Percentiles rank a stretch among this genome's conserved stretches.
phyloP scores from a whole-genome alignment of 2,797 vertebrate genomes.

The Pantherophis alleghaniensis region DNA sequence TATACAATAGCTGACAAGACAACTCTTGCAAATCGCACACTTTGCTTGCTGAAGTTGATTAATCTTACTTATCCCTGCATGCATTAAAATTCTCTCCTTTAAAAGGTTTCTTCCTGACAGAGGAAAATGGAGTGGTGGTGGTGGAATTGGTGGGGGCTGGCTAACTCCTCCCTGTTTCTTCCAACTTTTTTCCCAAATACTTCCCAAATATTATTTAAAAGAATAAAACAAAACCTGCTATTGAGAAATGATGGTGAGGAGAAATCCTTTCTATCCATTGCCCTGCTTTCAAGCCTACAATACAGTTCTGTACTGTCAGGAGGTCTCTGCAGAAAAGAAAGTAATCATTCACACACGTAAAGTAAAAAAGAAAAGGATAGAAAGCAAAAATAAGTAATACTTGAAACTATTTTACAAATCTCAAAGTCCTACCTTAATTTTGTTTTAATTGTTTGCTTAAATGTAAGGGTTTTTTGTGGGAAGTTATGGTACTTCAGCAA shows the following conservation, averaged over 20 bases:
- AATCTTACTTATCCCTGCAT: conserved; percentile 14
- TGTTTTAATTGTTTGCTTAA: neutral
- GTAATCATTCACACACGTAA: neutral
- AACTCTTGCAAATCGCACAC: neutral
- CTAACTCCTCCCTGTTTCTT: neutral
- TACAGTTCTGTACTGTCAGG: neutral
- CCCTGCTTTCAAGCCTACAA: no score
- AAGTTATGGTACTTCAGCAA: neutral
- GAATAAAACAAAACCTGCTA: conserved; percentile 4
- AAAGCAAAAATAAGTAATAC: neutral
- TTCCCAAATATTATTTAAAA: conserved; percentile 35
- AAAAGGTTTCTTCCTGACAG: conserved; percentile 45
- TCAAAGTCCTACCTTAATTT: neutral
- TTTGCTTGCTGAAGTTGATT: conserved; percentile 12
- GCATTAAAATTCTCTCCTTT: conserved; percentile 32
- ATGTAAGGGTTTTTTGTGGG: neutral
- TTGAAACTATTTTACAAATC: neutral
- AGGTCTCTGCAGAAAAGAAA: conserved; percentile 16
- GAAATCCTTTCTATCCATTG: neutral
- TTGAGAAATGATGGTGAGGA: neutral
- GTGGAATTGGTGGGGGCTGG: neutral
- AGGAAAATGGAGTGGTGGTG: conserved; percentile 8
- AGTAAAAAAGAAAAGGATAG: neutral
- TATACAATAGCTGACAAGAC: neutral
- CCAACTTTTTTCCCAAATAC: neutral